Base-by-base conservation (phyloP, 2,888 invertebrate genomes). In the Salpingus planirostris region DNA sequence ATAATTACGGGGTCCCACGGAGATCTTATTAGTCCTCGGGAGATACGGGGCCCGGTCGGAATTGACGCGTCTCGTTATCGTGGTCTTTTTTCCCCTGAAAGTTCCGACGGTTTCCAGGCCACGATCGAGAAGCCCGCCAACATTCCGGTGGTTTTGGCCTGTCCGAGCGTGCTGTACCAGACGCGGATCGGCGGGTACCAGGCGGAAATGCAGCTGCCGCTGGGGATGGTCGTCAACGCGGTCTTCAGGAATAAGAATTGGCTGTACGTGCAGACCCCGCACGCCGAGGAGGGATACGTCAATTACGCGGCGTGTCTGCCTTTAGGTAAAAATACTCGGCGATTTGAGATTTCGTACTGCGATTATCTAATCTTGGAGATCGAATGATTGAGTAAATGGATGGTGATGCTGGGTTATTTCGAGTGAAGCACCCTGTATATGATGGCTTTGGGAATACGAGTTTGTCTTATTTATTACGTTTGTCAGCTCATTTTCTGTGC, bases 191-290 rank as follows among this genome's bases (percentile, higher is more conserved):
- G 78, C n/a, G 73, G 72, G 21, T 79, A 77, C 48, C 77, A 78
- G 52, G 69, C 71, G 6, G 83, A 83, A 60, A 67, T 82, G 28
- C 69, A 75, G 0, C 62, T 87, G 28, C 84, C 86, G 0, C 64
- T 87, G 37, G 88, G 88, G 3, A 87, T 86, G 62, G 86, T 88
- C 2, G 86, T 88, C 7, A 88, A 88, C 59, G 87, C 86, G 0
- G 81, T 88, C 13, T 88, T 87, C 61, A 86, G 86, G 60, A 86
- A 84, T 53, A 78, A 85, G 49, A 78, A 78, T 50, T 88, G 88
- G 88, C 63, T 88, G 21, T 88, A 86, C 54, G 85, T 82, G 11
- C 86, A 87, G 60, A 88, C 87, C 1, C 85, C 87, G 2, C 88
- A 87, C 47, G 84, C 80, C 0, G 80, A 85, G 46, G 87, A 87